phyloP scores from a whole-genome alignment of 2,888 invertebrate genomes.

The Hofmannophila pseudospretella region DNA sequence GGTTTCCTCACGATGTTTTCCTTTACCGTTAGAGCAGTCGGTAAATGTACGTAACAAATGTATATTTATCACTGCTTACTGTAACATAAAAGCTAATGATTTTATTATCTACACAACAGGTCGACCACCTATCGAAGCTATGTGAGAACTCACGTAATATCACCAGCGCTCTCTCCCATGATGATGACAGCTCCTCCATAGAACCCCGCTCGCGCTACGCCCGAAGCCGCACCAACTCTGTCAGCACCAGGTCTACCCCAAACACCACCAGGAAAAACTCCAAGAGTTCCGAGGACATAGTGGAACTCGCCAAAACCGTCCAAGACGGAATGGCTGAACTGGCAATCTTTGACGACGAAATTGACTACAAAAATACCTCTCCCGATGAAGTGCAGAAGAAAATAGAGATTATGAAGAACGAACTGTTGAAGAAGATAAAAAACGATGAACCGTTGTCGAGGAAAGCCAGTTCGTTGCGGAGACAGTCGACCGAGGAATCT shows the following conservation, averaged over 20 bases:
- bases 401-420: constrained; percentile 57
- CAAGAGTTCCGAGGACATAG: constrained; percentile 59
- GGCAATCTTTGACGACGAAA: constrained; percentile 52
- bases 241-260: constrained; percentile 46
- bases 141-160: constrained; percentile 59
- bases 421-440: constrained; percentile 62
- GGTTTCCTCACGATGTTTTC: too few relatives aligned
- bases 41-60: too few relatives aligned
- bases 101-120: constrained; percentile 22
- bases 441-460: constrained; percentile 44
- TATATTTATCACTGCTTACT: too few relatives aligned
- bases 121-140: constrained; percentile 55
- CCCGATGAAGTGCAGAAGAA: constrained; percentile 51
- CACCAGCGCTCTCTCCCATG: constrained; percentile 58
- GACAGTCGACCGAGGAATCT: constrained; percentile 52
- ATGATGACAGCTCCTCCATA: constrained; percentile 57
- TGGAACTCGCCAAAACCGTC: constrained; percentile 73
- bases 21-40: too few relatives aligned
- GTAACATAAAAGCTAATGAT: background rate
- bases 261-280: constrained; percentile 48
- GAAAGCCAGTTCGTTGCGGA: constrained; percentile 47
- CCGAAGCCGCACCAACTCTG: constrained; percentile 48
- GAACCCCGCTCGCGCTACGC: constrained; percentile 54
- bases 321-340: constrained; percentile 76
- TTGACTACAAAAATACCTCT: constrained; percentile 32